Conservation (phyloP, 2,797 vertebrate species). For the Micromesistius poutassou region DNA sequence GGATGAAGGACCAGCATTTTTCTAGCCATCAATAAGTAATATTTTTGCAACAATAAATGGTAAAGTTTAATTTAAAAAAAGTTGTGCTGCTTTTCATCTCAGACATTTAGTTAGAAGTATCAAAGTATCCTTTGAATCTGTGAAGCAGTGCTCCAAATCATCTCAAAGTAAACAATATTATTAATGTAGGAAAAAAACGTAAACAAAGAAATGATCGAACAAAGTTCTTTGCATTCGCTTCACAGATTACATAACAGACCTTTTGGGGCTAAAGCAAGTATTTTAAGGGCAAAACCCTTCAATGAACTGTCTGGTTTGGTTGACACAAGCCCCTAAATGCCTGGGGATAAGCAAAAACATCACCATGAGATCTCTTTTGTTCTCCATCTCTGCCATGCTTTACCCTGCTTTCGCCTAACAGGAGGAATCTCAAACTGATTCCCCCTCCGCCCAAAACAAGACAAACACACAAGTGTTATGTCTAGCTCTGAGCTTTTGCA, state of each 20-base stretch:
- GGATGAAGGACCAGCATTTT: slow-evolving; percentile 27
- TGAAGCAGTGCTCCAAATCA: slow-evolving; percentile 68
- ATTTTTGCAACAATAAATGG: slow-evolving; percentile 6
- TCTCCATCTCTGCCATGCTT: slow-evolving; percentile 72
- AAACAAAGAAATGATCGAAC: slow-evolving; percentile 15
- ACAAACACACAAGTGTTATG: slow-evolving; percentile 64
- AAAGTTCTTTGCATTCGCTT: slow-evolving; percentile 61
- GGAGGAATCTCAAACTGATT: slow-evolving; percentile 73
- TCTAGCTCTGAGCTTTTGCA: slow-evolving; percentile 73
- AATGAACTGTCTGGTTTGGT: slow-evolving; percentile 42
- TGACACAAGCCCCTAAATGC: slow-evolving; percentile 68
- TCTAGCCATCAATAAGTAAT: not conserved
- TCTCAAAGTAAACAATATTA: slow-evolving; percentile 21
- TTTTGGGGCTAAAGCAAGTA: slow-evolving; percentile 63
- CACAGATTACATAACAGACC: slow-evolving; percentile 71
- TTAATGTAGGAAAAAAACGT: not conserved
- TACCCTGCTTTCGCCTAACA: slow-evolving; percentile 76
- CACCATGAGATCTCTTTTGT: slow-evolving; percentile 63
- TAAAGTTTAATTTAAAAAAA: slow-evolving; percentile 38
- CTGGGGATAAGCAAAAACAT: slow-evolving; percentile 64
- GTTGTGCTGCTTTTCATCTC: slow-evolving; percentile 70
- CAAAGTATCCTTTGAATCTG: slow-evolving; percentile 64
- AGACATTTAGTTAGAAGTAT: slow-evolving; percentile 58
- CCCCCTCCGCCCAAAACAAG: slow-evolving; percentile 52
- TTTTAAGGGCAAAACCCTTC: slow-evolving; percentile 44